These are phyloP conservation scores for Microctenopoma stevenorrisi DNA, from an alignment of 2,797 vertebrate species.

Conservation along the genomic window DNA sequence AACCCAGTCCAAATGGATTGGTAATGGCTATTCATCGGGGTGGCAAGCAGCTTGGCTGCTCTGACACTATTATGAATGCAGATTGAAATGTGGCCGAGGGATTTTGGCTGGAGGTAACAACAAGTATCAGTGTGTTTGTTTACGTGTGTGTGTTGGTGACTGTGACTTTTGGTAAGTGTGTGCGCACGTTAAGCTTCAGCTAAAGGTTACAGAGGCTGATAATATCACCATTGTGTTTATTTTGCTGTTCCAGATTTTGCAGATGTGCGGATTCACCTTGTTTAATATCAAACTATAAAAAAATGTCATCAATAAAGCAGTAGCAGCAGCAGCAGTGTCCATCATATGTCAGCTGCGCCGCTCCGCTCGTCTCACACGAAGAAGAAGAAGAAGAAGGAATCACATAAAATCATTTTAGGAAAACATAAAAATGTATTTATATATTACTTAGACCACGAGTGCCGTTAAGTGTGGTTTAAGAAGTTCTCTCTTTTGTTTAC, in stretches of 20 bases:
- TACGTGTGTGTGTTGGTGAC: background rate
- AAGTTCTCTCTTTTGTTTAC: too few relatives aligned
- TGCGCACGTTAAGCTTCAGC: slow-evolving; percentile 2
- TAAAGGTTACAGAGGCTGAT: background rate
- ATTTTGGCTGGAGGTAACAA: slow-evolving; percentile 58
- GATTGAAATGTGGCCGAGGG: slow-evolving; percentile 69
- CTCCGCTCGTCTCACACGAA: too few relatives aligned
- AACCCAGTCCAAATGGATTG: slow-evolving; percentile 87
- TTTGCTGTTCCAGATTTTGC: background rate
- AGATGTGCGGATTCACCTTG: background rate
- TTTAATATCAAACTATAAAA: too few relatives aligned
- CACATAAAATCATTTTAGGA: too few relatives aligned
- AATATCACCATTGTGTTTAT: slow-evolving; percentile 1
- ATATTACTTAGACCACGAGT: too few relatives aligned
- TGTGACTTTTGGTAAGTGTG: background rate
- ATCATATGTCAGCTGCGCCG: background rate
- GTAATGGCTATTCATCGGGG: slow-evolving; percentile 85
- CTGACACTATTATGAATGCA: slow-evolving; percentile 82
- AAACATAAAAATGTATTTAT: too few relatives aligned
- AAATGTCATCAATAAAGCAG: too few relatives aligned
- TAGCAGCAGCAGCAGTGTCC: too few relatives aligned
- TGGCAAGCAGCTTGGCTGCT: slow-evolving; percentile 61
- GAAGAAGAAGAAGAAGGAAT: too few relatives aligned
- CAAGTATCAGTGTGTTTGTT: slow-evolving; percentile 25
- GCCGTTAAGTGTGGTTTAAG: too few relatives aligned